Conservation (phyloP, 2,888 invertebrate genomes). For the Myopa testacea region DNA sequence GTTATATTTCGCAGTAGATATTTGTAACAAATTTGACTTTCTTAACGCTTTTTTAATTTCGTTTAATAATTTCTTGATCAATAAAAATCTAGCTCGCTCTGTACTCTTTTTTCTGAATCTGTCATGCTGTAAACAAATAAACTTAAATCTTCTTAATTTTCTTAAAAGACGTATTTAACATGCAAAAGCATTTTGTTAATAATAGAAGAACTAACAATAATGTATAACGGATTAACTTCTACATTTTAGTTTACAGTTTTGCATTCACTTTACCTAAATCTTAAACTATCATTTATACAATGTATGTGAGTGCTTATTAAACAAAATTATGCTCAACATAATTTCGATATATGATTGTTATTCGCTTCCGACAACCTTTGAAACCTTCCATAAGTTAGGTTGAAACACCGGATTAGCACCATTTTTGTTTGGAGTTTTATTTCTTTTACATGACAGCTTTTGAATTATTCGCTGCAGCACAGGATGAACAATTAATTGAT, state of each 20-base stretch:
- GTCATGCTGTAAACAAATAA: too few species aligned
- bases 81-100: too few species aligned
- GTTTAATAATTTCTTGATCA: too few species aligned
- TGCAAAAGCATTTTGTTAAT: background rate
- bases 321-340: conserved; percentile 58
- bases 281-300: too few species aligned
- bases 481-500: conserved; percentile 52
- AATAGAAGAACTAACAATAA: background rate
- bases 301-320: background rate
- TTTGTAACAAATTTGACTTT: too few species aligned
- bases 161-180: background rate
- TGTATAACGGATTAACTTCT: background rate
- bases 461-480: conserved; percentile 51
- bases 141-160: too few species aligned
- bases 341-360: conserved; percentile 43
- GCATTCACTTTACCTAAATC: too few species aligned
- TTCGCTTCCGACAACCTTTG: conserved; percentile 16
- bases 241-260: too few species aligned
- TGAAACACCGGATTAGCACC: conserved; percentile 7
- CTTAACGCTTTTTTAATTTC: too few species aligned
- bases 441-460: conserved; percentile 4
- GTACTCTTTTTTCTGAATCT: too few species aligned
- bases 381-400: background rate
- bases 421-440: background rate
- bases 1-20: too few species aligned